Evolutionary conservation across 2,888 invertebrate genomes (phyloP).

Genomic region (Rhaphigaster nebulosa): DNA sequence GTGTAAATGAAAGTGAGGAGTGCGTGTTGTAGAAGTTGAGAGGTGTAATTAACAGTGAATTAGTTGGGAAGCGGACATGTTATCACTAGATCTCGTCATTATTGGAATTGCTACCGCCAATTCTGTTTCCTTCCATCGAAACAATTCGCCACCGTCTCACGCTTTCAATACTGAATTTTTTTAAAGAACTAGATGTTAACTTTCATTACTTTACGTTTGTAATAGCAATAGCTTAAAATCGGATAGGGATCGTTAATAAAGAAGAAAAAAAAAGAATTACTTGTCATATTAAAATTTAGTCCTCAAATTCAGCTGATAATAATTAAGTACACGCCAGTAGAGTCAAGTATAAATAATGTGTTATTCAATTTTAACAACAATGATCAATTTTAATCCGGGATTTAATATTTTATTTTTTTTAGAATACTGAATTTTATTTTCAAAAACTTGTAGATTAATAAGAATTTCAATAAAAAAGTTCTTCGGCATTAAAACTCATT

Average conservation of each 20-base stretch:
- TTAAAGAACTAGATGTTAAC: not conserved
- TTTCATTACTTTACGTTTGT: not conserved
- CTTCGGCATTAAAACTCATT: too few relatives aligned
- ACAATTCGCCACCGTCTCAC: conserved; percentile 21
- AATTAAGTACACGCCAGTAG: too few relatives aligned
- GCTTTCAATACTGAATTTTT: not conserved
- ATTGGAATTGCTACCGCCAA: conserved; percentile 7
- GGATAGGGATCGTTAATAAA: not conserved
- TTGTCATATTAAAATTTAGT: too few relatives aligned
- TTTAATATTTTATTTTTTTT: too few relatives aligned
- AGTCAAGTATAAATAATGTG: too few relatives aligned
- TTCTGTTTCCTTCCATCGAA: not conserved
- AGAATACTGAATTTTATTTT: too few relatives aligned
- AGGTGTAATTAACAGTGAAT: conserved; percentile 32
- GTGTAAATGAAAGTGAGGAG: conserved; percentile 27
- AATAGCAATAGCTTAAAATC: not conserved
- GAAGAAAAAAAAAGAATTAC: too few relatives aligned
- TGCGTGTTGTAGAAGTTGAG: conserved; percentile 20
- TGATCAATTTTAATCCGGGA: too few relatives aligned
- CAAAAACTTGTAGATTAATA: too few relatives aligned
- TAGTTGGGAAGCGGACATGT: conserved; percentile 40
- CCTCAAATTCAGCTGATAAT: too few relatives aligned
- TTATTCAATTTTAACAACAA: too few relatives aligned
- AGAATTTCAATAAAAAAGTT: too few relatives aligned
- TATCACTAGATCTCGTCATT: not conserved